These are phyloP conservation scores for Augiades crinisus DNA, from an alignment of 2,888 invertebrate genomes.

Conservation along the genomic window DNA sequence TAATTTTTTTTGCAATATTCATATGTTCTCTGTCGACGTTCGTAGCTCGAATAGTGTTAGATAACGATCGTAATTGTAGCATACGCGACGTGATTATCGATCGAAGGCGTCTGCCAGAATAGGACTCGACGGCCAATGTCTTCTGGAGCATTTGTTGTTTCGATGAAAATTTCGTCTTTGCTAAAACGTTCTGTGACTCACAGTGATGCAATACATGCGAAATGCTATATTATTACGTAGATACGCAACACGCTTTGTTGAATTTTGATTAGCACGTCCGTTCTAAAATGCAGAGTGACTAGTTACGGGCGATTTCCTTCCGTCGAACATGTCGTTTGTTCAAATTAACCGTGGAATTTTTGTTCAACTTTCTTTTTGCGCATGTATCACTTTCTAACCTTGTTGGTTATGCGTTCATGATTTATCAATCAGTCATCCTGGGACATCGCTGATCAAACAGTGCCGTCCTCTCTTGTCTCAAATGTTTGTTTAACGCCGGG, in stretches of 20 bases:
- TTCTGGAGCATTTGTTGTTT: not conserved
- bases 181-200: conserved; percentile 39
- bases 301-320: conserved; percentile 48
- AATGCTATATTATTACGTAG: conserved; percentile 48
- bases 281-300: conserved; percentile 51
- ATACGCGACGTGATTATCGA: conserved; percentile 15
- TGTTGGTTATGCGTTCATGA: conserved; percentile 42
- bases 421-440: conserved; percentile 43
- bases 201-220: conserved; percentile 53
- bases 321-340: conserved; percentile 34
- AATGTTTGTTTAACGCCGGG: conserved; percentile 55
- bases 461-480: conserved; percentile 59
- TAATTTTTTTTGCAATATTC: conserved; percentile 16
- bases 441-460: conserved; percentile 50
- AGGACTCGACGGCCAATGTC: not conserved
- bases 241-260: conserved; percentile 48
- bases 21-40: conserved; percentile 9
- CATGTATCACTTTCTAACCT: conserved; percentile 45
- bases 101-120: conserved; percentile 12
- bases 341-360: conserved; percentile 36
- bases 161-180: not conserved
- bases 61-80: conserved; percentile 18
- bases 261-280: conserved; percentile 58
- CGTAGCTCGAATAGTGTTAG: conserved; percentile 12
- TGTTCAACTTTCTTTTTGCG: conserved; percentile 44